phyloP scores from a whole-genome alignment of 2,888 invertebrate genomes.

The Sminthurinus aureus region DNA sequence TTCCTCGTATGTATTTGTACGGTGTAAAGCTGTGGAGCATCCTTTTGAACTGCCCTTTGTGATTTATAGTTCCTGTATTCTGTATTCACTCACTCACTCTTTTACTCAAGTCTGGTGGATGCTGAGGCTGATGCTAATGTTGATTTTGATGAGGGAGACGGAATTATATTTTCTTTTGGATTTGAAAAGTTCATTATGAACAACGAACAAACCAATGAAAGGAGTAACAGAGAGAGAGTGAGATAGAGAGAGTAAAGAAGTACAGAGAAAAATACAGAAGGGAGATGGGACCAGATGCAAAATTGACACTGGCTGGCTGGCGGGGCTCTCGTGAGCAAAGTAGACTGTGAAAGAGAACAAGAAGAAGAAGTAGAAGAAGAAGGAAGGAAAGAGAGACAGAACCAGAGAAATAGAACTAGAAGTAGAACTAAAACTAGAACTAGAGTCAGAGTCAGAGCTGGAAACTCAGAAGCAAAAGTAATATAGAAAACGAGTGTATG shows the following conservation, averaged over 20 bases:
- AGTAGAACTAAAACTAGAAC: too few relatives aligned
- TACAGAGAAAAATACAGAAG: slow-evolving; percentile 17
- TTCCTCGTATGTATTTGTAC: background rate
- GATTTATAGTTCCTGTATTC: background rate
- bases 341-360: slow-evolving; percentile 22
- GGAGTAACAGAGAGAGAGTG: background rate
- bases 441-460: too few relatives aligned
- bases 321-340: slow-evolving; percentile 25
- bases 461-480: too few relatives aligned
- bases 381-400: background rate
- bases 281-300: slow-evolving; percentile 40
- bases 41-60: background rate
- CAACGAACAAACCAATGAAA: background rate
- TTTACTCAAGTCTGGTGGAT: background rate
- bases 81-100: background rate
- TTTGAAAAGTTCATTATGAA: background rate
- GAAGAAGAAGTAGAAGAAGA: background rate
- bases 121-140: background rate
- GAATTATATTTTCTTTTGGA: background rate
- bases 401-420: too few relatives aligned
- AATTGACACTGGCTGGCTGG: slow-evolving; percentile 37
- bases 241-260: slow-evolving; percentile 6
- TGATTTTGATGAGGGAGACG: background rate
- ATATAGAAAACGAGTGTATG: too few relatives aligned
- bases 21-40: too few relatives aligned